phyloP scores from a whole-genome alignment of 2,113 vertebrate genomes.

The Cettia cetti region DNA sequence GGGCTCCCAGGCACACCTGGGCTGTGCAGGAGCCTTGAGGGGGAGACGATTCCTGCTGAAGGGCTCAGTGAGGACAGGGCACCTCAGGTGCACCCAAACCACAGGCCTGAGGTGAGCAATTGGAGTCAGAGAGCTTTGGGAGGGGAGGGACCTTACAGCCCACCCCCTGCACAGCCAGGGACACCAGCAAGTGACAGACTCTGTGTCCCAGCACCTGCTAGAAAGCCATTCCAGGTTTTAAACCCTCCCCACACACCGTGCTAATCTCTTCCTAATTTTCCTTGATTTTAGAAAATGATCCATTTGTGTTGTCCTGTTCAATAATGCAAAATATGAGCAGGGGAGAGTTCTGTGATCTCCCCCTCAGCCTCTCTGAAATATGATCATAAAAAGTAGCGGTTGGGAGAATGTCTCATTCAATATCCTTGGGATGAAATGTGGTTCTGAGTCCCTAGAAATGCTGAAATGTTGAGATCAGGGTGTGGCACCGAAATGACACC shows the following conservation, averaged over 20 bases:
- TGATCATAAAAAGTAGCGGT: rapidly evolving
- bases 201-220: not conserved
- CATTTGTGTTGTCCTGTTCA: not conserved
- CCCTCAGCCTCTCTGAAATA: not conserved
- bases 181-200: not conserved
- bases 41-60: not conserved
- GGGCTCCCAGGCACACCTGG: not conserved
- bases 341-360: not conserved
- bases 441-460: not conserved
- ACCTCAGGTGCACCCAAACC: not conserved
- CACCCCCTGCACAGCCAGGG: not conserved
- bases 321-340: not conserved
- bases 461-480: not conserved
- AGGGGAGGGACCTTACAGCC: not conserved
- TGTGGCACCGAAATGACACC: not conserved
- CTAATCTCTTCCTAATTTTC: not conserved
- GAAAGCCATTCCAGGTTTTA: not conserved
- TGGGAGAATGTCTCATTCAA: not conserved
- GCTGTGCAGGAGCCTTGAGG: not conserved
- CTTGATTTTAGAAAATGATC: not conserved
- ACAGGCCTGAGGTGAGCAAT: not conserved
- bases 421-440: not conserved
- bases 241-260: rapidly evolving
- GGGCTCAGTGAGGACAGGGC: not conserved
- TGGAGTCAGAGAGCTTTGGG: not conserved